phyloP scores from a whole-genome alignment of 2,113 vertebrate species.

The Stegostoma tigrinum region DNA sequence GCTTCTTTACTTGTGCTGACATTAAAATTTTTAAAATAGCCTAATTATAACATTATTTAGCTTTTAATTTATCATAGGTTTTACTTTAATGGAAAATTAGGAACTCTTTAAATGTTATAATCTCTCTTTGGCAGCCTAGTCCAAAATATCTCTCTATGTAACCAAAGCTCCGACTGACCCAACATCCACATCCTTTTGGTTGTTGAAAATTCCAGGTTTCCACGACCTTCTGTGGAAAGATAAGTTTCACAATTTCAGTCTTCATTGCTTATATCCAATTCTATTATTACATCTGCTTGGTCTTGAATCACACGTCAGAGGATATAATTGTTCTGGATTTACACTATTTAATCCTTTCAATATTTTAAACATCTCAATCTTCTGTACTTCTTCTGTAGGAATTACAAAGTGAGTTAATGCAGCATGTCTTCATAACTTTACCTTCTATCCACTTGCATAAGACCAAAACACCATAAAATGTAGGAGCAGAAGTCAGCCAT shows the following conservation, averaged over 20 bases:
- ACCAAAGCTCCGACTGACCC: background rate
- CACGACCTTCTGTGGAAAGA: background rate
- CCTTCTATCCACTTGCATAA: background rate
- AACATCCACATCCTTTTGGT: background rate
- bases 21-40: no score
- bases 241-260: background rate
- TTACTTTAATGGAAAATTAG: no score
- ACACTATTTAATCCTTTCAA: background rate
- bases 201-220: background rate
- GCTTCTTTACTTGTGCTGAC: no score
- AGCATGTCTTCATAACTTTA: background rate
- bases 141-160: background rate
- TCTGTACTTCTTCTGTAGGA: background rate
- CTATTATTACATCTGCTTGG: background rate
- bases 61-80: no score
- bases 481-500: no score
- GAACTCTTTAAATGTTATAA: no score
- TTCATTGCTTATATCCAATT: background rate
- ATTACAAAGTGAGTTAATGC: background rate
- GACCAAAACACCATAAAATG: no score
- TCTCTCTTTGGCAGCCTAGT: background rate
- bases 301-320: background rate
- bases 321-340: background rate
- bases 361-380: background rate
- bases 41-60: no score